Percentiles rank a stretch among this genome's conserved stretches.
Evolutionary conservation across 2,797 vertebrate genomes (phyloP).

Genomic region (Acanthurus lineatus): DNA sequence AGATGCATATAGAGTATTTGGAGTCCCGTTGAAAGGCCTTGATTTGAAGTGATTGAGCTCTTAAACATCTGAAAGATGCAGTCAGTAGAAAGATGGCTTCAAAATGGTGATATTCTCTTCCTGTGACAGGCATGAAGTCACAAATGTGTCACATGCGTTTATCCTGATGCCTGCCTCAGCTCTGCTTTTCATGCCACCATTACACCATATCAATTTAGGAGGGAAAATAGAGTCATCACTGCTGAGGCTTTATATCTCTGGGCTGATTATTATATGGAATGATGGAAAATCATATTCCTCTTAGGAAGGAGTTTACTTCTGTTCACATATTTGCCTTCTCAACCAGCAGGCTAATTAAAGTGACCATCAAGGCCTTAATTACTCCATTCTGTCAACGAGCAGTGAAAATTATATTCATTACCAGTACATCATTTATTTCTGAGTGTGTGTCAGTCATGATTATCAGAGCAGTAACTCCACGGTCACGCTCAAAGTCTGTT

Average conservation of each 20-base stretch:
- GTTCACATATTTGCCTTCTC: conserved; percentile 40
- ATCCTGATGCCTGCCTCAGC: conserved; percentile 34
- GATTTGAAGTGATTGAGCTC: conserved; percentile 80
- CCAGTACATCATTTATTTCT: conserved; percentile 59
- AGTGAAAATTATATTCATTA: conserved; percentile 64
- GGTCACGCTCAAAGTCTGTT: conserved; percentile 31
- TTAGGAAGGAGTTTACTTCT: conserved; percentile 31
- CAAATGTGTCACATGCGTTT: conserved; percentile 60
- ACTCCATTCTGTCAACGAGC: conserved; percentile 53
- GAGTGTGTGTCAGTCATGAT: conserved; percentile 65
- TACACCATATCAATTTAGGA: conserved; percentile 32
- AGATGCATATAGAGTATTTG: conserved; percentile 79
- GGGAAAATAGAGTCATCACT: conserved; percentile 44
- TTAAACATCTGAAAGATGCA: conserved; percentile 63
- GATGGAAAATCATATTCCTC: conserved; percentile 45
- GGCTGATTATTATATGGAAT: conserved; percentile 35
- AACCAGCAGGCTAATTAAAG: conserved; percentile 63
- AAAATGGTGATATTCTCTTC: conserved; percentile 48
- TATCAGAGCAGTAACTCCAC: conserved; percentile 34
- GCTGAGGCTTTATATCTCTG: conserved; percentile 19
- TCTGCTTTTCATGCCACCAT: conserved; percentile 22
- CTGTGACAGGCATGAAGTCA: conserved; percentile 50
- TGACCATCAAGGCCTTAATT: conserved; percentile 69
- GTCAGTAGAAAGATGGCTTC: conserved; percentile 40
- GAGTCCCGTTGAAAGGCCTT: conserved; percentile 65